Conservation (phyloP, 2,113 vertebrate species). For the Desmodus rotundus region DNA sequence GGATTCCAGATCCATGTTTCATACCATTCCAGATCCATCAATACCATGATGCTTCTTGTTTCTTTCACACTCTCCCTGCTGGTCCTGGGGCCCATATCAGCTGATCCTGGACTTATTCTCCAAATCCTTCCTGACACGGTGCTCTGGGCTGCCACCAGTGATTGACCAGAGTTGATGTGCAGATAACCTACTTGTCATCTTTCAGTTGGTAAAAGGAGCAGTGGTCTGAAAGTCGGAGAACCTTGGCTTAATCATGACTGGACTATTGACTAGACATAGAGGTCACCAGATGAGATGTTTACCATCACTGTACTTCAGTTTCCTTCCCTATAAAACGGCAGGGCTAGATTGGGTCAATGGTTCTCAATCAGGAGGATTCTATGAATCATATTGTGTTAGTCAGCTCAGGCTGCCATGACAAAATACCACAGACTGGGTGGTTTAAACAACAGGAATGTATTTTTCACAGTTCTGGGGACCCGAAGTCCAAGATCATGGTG, state of each 20-base stretch:
- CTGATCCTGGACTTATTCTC: not conserved
- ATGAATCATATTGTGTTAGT: not conserved
- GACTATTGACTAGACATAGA: not conserved
- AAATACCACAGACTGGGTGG: not conserved
- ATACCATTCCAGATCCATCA: no score
- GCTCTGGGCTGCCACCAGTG: not conserved
- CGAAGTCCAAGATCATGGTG: not conserved
- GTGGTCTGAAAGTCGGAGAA: not conserved
- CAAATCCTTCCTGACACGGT: not conserved
- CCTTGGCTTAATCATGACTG: not conserved
- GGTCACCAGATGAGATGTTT: not conserved
- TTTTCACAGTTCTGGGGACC: not conserved
- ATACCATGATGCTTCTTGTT: not conserved
- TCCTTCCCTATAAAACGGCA: not conserved
- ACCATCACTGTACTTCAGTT: not conserved
- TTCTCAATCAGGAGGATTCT: not conserved
- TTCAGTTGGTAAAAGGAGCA: not conserved
- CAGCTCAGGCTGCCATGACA: not conserved
- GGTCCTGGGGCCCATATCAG: no score
- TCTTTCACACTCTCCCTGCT: not conserved
- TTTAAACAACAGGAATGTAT: not conserved
- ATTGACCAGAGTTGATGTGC: no score
- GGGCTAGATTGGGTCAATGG: not conserved
- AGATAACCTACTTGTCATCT: not conserved
- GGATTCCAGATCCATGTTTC: not conserved